A percentile compares a stretch with the other conserved stretches of the same genome.
These are phyloP conservation scores for Panthera uncia DNA, from an alignment of 2,113 vertebrate genomes.

Conservation along the genomic window DNA sequence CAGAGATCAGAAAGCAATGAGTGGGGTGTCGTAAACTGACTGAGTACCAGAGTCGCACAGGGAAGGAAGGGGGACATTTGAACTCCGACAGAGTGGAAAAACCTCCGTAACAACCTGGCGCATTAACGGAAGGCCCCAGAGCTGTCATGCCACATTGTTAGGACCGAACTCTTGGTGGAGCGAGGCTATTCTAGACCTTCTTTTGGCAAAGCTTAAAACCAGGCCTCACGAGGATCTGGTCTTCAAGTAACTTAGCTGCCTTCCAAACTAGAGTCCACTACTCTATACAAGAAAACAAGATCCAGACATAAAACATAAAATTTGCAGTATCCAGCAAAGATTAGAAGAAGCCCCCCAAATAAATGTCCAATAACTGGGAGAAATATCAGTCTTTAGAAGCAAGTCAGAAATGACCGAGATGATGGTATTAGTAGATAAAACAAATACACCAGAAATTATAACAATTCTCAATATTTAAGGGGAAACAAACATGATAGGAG, in stretches of 20 bases:
- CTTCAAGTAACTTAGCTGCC: background rate
- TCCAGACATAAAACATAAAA: background rate
- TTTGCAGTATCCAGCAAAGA: background rate
- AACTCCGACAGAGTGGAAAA: background rate
- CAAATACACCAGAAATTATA: background rate
- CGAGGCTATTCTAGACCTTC: background rate
- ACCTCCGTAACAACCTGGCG: background rate
- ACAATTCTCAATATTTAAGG: background rate
- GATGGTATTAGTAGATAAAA: background rate
- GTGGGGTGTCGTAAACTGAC: background rate
- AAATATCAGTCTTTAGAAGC: background rate
- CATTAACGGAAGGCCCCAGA: background rate
- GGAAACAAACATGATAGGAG: background rate
- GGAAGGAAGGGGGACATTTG: background rate
- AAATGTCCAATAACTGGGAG: background rate
- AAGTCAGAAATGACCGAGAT: background rate
- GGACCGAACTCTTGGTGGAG: too few species aligned
- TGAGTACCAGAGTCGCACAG: background rate
- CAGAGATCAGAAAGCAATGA: background rate
- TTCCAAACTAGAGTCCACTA: background rate
- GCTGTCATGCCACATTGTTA: fast-evolving
- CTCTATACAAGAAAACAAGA: background rate
- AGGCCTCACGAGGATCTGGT: background rate
- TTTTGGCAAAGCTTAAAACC: background rate
- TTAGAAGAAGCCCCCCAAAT: background rate